Base-by-base conservation (phyloP, 2,113 vertebrate genomes). In the Mormyrus iriodes region DNA sequence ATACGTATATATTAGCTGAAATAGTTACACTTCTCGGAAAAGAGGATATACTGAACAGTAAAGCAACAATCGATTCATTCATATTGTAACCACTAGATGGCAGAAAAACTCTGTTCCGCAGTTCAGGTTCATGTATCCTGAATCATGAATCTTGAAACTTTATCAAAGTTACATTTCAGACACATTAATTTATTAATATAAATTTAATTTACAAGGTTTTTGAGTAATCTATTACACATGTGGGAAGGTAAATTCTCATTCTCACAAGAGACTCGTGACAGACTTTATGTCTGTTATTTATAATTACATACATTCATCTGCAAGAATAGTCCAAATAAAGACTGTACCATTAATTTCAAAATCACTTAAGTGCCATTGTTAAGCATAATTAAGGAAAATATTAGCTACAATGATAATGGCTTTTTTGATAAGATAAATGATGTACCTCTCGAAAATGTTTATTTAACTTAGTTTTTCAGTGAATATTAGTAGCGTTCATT, bases 51-150 rank as follows among this genome's bases (percentile, higher is more conserved):
- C 15, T 58, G 58, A 46, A 52, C 3, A 3, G 6, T 58, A 31
- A 24, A 42, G 73, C 58, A 61, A 86, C 31, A 51, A n/a, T n/a
- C 85, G 53, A 12, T 35, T 76, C 35, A 55, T 73, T 51, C 55
- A 31, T 58, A 86, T 69, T 15, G 27, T 73, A 21, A 76, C 83
- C 61, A 73, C 79, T 13, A 83, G 88, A 85, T 89, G 88, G 88
- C 88, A 85, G 88, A 42, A 84, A 88, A 88, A 53, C 35, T 88
- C 88, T 88, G 27, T 53, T 73, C 27, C 85, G 46, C 5, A 15
- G 46, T 48, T 51, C 8, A 2, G 15, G 17, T 39, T 19, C 6
- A 31, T 86, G 31, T 19, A 86, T 51, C 83, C 2, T 31, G 46
- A 85, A 51, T 85, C 48, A 15, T 85, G 83, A 49, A 51, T 48